Evolutionary conservation across 1,140 invertebrate species (phyloP).

Genomic region (Pararge aegeria): DNA sequence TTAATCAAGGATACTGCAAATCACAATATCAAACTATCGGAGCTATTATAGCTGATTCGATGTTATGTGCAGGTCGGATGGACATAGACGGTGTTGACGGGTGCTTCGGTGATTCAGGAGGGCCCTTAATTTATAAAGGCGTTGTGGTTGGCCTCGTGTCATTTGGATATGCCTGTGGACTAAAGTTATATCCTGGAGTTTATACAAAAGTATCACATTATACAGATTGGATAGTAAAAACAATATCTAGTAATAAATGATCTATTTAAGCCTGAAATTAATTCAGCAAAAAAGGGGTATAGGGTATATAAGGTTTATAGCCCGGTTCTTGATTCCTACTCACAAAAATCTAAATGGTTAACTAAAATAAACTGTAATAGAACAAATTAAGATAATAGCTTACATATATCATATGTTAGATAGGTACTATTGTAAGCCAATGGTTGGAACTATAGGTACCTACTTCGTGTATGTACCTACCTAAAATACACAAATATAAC

Average conservation of each 20-base stretch:
- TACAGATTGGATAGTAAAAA: conserved; percentile 74
- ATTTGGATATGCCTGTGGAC: conserved; percentile 81
- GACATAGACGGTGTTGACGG: conserved; percentile 66
- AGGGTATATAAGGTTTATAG: no score
- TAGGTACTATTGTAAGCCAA: no score
- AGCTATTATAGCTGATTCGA: conserved; percentile 65
- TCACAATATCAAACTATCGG: conserved; percentile 53
- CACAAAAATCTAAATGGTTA: no score
- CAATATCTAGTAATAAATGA: conserved; percentile 34
- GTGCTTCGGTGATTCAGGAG: conserved; percentile 82
- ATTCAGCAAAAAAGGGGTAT: no score
- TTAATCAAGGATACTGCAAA: conserved; percentile 51
- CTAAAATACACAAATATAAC: no score
- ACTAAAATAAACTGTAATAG: no score
- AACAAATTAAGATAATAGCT: no score
- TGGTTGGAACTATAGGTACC: no score
- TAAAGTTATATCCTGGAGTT: conserved; percentile 81
- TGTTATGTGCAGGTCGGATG: conserved; percentile 82
- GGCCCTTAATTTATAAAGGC: conserved; percentile 74
- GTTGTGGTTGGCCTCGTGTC: conserved; percentile 81
- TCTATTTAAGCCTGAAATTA: no score
- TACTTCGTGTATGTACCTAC: no score
- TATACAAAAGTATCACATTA: conserved; percentile 81
- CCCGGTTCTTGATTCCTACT: no score
- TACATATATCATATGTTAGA: no score